phyloP scores from a whole-genome alignment of 2,888 invertebrate genomes.

The Luperina nickerlii region DNA sequence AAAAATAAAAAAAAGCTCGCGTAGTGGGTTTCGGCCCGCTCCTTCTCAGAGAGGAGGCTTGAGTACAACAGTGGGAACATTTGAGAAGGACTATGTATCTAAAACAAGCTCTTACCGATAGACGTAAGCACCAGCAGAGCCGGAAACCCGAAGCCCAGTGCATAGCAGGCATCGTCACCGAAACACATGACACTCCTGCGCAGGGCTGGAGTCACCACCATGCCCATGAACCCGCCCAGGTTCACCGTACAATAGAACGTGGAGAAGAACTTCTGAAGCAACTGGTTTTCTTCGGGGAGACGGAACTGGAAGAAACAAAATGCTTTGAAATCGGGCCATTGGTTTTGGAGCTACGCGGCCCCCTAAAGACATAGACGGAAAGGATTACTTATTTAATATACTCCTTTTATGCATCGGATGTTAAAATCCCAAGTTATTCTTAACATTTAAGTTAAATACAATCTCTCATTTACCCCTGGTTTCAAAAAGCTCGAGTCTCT shows the following conservation, averaged over 20 bases:
- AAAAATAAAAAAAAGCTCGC: too few species aligned
- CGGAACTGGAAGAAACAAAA: conserved; percentile 86
- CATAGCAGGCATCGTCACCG: conserved; percentile 93
- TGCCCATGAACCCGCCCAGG: conserved; percentile 91
- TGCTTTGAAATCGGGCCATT: neutral
- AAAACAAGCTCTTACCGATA: conserved; percentile 85
- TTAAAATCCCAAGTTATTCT: neutral
- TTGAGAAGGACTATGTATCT: neutral
- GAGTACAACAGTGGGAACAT: neutral
- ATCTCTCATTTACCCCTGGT: neutral
- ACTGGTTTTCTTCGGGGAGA: conserved; percentile 92
- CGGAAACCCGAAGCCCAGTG: conserved; percentile 94
- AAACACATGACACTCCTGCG: conserved; percentile 92
- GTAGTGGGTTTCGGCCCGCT: too few species aligned
- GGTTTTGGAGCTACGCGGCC: neutral
- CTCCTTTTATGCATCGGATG: neutral
- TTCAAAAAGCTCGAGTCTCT: neutral
- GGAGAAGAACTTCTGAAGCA: conserved; percentile 94
- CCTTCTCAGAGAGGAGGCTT: too few species aligned
- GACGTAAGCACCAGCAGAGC: conserved; percentile 93
- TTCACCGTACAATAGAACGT: conserved; percentile 96
- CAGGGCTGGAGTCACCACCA: conserved; percentile 93
- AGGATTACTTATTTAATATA: neutral
- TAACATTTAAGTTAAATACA: neutral
- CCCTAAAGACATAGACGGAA: neutral